Evolutionary conservation across 2,888 invertebrate genomes (phyloP), one percentile per base, ranked within the genome.

Genomic region (Meiosimyza decipiens): DNA sequence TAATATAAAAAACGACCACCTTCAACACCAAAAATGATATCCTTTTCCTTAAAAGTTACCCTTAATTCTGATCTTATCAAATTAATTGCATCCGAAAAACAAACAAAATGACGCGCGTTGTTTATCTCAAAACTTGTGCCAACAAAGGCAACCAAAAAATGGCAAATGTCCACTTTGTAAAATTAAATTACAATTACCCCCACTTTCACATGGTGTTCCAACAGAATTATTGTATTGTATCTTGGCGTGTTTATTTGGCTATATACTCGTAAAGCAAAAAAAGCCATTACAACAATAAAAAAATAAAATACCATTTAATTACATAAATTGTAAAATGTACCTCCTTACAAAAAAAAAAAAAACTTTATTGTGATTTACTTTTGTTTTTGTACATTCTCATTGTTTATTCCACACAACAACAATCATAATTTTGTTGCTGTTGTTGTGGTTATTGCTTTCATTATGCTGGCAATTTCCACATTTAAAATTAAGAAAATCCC

Each of bases 401-500:
- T 40, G 28, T 57, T 57, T 57, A 13, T 28, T 62, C 13, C 40
- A 16, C 2, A 15, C 60, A 62, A 62, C 60, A 62, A 62, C 28
- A 22, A 62, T 33, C 16, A 33, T 28, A 22, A 57, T 57, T 40
- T 57, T 22, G 11, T 69, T 59, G 49, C 59, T 69, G 22, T 59
- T 59, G n/a, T 49, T 65, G 33, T 55, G 33, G 74, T 63, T 74
- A 57, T 72, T 76, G 77, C 76, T 79, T 79, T 77, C 77, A 77
- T 78, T 76, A 77, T 77, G 74, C 72, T 79, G 76, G 82, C 81
- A 82, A 82, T 82, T 82, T 83, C 76, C 77, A 80, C 83, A 84
- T 83, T 84, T 84, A 83, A 84, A 84, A 83, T 84, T 82, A 83
- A 82, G 84, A 80, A 83, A 84, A 82, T 84, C 84, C 84, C 78